A percentile compares a stretch with the other conserved stretches of the same genome.
Evolutionary conservation across 1,140 invertebrate species (phyloP).

Genomic region (Drosophila albomicans): DNA sequence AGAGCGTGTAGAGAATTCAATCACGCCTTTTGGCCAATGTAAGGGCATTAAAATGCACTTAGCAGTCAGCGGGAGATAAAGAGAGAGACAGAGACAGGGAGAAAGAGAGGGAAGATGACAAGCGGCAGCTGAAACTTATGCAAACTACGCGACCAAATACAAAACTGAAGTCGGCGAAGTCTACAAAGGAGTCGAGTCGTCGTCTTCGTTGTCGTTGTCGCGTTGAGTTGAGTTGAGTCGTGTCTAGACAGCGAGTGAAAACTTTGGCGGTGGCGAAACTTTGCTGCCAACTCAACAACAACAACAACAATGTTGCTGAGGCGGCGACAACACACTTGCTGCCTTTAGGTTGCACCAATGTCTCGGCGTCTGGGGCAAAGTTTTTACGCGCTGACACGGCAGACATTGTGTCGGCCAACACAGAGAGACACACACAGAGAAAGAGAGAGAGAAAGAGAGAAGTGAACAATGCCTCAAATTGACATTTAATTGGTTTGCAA

Average conservation of each 20-base stretch:
- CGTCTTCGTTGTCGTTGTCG: conserved; percentile 33
- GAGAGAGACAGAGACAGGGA: conserved; percentile 2
- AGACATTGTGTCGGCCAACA: conserved; percentile 43
- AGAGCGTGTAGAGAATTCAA: conserved; percentile 35
- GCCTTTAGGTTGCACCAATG: conserved; percentile 22
- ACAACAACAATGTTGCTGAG: conserved; percentile 18
- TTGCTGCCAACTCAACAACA: conserved; percentile 29
- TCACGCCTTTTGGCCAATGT: conserved; percentile 47
- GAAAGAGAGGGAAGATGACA: neutral
- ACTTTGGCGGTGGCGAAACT: conserved; percentile 67
- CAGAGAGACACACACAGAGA: too few relatives aligned
- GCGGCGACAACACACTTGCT: conserved; percentile 44
- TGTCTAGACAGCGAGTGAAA: conserved; percentile 65
- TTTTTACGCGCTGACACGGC: conserved; percentile 43
- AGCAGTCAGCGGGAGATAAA: conserved; percentile 4
- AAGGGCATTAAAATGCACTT: conserved; percentile 77
- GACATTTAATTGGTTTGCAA: conserved; percentile 84
- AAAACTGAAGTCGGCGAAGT: conserved; percentile 55
- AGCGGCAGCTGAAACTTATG: conserved; percentile 62
- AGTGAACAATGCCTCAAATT: conserved; percentile 80
- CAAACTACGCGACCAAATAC: conserved; percentile 78
- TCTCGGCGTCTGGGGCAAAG: conserved; percentile 22
- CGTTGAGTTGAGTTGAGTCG: conserved; percentile 26
- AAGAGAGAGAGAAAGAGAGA: too few relatives aligned
- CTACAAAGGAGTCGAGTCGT: conserved; percentile 45